Evolutionary conservation across 1,140 invertebrate species (phyloP), one percentile per base, ranked within the genome.

Genomic region (Battus philenor): DNA sequence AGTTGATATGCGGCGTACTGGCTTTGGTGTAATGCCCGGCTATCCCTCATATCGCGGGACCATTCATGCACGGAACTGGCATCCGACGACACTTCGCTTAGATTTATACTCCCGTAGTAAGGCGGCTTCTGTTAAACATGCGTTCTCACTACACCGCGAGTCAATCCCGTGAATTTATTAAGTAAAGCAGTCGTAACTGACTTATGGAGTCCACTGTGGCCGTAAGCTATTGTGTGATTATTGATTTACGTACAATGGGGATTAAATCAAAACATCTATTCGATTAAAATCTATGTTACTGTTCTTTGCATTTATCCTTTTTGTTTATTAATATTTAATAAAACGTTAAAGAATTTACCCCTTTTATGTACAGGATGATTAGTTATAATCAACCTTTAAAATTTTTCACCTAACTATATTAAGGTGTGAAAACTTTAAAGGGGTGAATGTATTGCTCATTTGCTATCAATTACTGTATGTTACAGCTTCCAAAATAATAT

Each of bases 151-250:
- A 75, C 56, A 47, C 47, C 50, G 44, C 50, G 47, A 67, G 70
- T 74, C 72, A 73, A 65, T 64, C 65, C 67, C 67, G 62, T 75
- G 71, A 79, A 81, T 81, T 81, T 81, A 81, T 81, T 77, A 77
- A 63, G 61, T 44, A 57, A 52, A 31, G 31, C 31, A 45, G 54
- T 47, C 59, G 52, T 56, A 50, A 53, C 50, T 72, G 68, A 63
- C 66, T 60, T 62, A 58, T 54, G 54, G 47, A 62, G 46, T 29
- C 50, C 58, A 65, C 64, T 65, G 53, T 61, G 18, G 10, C 56
- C 52, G 52, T 57, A 64, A 58, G 59, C 73, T 64, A 70, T 74
- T 76, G 72, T 76, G 59, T 67, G 52, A 73, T 68, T 65, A 57
- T 50, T 74, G 68, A 81, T 81, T 81, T 78, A 81, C 60, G 49